Evolutionary conservation across 2,797 vertebrate genomes (phyloP), one percentile per base, ranked within the genome.

Genomic region (Pseudomugil tenellus): DNA sequence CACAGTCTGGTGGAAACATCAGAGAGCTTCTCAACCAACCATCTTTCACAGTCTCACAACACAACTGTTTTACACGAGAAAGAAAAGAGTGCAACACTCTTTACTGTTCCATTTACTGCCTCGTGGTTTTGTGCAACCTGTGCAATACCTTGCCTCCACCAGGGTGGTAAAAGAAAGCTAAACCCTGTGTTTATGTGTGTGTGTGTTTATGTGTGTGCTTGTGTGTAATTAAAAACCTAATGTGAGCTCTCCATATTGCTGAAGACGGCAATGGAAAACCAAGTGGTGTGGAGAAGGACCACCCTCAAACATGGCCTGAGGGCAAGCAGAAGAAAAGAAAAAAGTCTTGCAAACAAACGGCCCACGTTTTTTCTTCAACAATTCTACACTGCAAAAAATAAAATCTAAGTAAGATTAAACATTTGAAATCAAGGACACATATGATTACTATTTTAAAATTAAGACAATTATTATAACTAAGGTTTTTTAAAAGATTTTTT

Each of bases 231-330:
- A 79, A 83, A 80, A 79, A 53, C 35, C 46, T 55, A 25, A 66
- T 76, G 77, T 28, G 14, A 67, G 61, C 62, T 23, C 58, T 65
- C 67, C 51, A 76, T 60, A 70, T 80, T 69, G 64, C 63, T 55
- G 58, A 60, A 80, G 67, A 63, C 2, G n/a, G 19, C 1, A 28
- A 74, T 54, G 67, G 56, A 56, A 73, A 78, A 63, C 73, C 16
- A 72, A 77, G 68, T 67, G 78, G 75, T 54, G 39, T 17, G 21
- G 52, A 72, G 65, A 21, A 60, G 76, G 89, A 89, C 90, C 89
- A 92, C 90, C 89, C 81, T 87, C 77, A 77, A 73, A 88, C 72
- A 73, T 60, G 63, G 61, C 85, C 77, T 13, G 17, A 65, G 74
- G 75, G 72, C n/a, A 6, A 69, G 52, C 56, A 72, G 61, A 53